These are phyloP conservation scores for Euzetes globulus DNA, from an alignment of 2,888 invertebrate species.

Conservation along the genomic window DNA sequence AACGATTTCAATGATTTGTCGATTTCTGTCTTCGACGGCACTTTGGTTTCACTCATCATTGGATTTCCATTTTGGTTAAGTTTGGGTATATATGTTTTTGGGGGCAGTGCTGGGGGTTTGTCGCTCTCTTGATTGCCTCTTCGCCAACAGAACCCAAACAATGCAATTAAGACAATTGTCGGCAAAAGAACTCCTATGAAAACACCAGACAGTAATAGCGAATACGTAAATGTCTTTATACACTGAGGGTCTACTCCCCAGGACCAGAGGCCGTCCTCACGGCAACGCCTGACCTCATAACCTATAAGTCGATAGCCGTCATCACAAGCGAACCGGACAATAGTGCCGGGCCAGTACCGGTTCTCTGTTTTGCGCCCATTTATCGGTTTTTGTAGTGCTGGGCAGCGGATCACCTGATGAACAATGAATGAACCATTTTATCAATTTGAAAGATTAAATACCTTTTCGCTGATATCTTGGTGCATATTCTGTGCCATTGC, in stretches of 20 bases:
- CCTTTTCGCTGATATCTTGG: conserved; percentile 33
- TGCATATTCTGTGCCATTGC: conserved; percentile 39
- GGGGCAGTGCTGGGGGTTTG: background rate
- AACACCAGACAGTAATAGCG: background rate
- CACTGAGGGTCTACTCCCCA: conserved; percentile 79
- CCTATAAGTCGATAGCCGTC: conserved; percentile 78
- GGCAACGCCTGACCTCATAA: conserved; percentile 71
- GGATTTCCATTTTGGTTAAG: background rate
- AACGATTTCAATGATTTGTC: background rate
- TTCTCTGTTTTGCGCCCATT: conserved; percentile 85
- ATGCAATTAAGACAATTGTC: background rate
- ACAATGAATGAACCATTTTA: background rate
- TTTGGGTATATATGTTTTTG: conserved; percentile 15
- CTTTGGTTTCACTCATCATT: background rate
- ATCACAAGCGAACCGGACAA: conserved; percentile 82
- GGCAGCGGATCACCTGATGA: conserved; percentile 62
- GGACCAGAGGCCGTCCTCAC: conserved; percentile 72
- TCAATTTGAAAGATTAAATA: background rate
- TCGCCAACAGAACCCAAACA: conserved; percentile 19
- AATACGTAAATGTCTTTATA: conserved; percentile 47
- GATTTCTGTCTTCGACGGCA: background rate
- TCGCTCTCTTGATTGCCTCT: conserved; percentile 28
- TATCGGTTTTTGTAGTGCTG: conserved; percentile 77
- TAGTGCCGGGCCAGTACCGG: conserved; percentile 75
- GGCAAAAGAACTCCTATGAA: conserved; percentile 8